Percentiles rank a stretch among this genome's conserved stretches.
Conservation (phyloP, 2,888 invertebrate species). For the Schrankia costaestrigalis region DNA sequence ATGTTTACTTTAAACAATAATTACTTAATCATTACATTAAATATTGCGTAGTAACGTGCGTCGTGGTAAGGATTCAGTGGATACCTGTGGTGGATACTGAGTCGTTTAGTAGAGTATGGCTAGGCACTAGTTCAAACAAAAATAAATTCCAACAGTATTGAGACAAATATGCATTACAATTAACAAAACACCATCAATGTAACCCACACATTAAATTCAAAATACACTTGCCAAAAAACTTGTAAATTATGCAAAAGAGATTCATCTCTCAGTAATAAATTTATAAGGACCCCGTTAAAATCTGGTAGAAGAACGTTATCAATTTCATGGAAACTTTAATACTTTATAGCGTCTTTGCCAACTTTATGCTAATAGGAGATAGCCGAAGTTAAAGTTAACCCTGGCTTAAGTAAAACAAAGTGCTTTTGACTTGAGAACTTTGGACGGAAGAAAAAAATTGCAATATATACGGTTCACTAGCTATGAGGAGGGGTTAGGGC, state of each 20-base stretch:
- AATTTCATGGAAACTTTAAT: conserved; percentile 65
- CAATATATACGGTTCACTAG: conserved; percentile 42
- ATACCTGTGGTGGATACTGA: too few species aligned
- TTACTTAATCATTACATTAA: too few species aligned
- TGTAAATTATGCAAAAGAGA: conserved; percentile 43
- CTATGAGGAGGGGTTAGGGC: not conserved
- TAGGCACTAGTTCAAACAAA: not conserved
- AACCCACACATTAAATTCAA: conserved; percentile 1
- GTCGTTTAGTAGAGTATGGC: not conserved
- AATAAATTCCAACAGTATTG: not conserved
- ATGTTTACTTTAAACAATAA: too few species aligned
- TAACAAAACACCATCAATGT: not conserved
- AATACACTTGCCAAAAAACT: conserved; percentile 23
- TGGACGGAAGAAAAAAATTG: conserved; percentile 44
- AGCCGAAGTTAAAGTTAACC: conserved; percentile 60
- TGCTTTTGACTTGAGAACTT: conserved; percentile 57
- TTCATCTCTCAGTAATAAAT: conserved; percentile 49
- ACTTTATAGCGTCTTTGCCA: conserved; percentile 57
- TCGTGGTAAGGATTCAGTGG: too few species aligned
- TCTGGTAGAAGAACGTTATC: conserved; percentile 58
- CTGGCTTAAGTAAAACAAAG: conserved; percentile 69
- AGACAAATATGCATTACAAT: too few species aligned
- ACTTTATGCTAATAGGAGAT: conserved; percentile 74
- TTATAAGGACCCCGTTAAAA: conserved; percentile 57
- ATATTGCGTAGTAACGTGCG: too few species aligned